phyloP scores from a whole-genome alignment of 2,888 invertebrate genomes.

The Leuctra nigra region DNA sequence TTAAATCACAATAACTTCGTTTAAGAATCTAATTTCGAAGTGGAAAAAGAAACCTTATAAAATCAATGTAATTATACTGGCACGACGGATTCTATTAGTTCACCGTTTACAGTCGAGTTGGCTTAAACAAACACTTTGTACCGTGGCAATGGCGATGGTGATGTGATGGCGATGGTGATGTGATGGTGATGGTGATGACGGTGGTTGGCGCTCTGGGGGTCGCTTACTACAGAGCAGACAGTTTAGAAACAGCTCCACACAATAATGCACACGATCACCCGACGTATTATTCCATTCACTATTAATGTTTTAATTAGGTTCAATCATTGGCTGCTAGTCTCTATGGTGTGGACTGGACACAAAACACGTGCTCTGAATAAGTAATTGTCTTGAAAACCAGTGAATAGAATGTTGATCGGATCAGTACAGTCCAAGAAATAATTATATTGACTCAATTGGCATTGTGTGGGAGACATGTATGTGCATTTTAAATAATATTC shows the following conservation, averaged over 20 bases:
- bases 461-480: no score
- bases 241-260: no score
- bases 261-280: conserved; percentile 22
- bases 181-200: no score
- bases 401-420: no score
- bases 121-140: neutral
- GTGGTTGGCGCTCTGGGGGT: neutral
- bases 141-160: no score
- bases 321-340: conserved; percentile 25
- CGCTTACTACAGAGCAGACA: no score
- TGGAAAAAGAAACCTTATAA: conserved; percentile 1
- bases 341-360: neutral
- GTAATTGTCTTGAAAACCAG: conserved; percentile 2
- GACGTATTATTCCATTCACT: conserved; percentile 22
- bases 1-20: no score
- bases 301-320: conserved; percentile 29
- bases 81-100: no score
- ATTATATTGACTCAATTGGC: no score
- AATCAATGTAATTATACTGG: conserved; percentile 1
- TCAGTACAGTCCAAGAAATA: no score
- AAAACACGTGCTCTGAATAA: conserved; percentile 4
- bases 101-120: neutral
- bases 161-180: neutral
- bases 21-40: no score
- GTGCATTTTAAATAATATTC: no score